A percentile compares a stretch with the other conserved stretches of the same genome.
These are phyloP conservation scores for Suillia variegata DNA, from an alignment of 2,888 invertebrate species.

Conservation along the genomic window DNA sequence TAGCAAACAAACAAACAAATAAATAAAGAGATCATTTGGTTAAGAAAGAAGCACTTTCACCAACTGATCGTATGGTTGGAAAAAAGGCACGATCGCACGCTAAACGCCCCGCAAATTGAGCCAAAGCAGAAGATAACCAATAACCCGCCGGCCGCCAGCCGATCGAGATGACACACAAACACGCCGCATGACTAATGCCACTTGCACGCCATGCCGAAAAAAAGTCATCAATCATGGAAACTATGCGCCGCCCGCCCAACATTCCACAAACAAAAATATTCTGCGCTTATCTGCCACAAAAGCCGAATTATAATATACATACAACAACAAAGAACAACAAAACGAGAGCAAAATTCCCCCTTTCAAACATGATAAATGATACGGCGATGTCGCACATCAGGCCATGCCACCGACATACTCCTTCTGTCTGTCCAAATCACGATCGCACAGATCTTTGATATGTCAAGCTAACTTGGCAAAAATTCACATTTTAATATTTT, in stretches of 20 bases:
- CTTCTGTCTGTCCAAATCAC: no score
- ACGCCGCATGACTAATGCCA: background rate
- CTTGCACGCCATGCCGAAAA: background rate
- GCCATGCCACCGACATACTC: background rate
- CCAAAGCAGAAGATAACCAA: background rate
- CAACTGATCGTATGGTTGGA: constrained; percentile 49
- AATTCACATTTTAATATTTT: no score
- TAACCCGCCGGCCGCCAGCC: no score
- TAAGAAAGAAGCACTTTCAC: constrained; percentile 40
- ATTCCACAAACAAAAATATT: background rate
- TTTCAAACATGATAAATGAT: constrained; percentile 4
- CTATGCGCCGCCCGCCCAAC: background rate
- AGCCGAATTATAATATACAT: no score
- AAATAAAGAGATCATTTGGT: no score
- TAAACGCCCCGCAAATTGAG: constrained; percentile 11
- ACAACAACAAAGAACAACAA: background rate
- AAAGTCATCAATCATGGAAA: background rate
- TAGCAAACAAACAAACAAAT: background rate
- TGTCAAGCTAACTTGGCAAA: no score
- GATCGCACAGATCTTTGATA: no score
- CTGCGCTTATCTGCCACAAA: background rate
- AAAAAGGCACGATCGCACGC: constrained; percentile 35
- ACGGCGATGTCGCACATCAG: background rate
- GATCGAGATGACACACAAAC: background rate
- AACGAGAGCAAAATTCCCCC: background rate